Evolutionary conservation across 2,797 vertebrate genomes (phyloP).

Genomic region (Oreonectes daqikongensis): DNA sequence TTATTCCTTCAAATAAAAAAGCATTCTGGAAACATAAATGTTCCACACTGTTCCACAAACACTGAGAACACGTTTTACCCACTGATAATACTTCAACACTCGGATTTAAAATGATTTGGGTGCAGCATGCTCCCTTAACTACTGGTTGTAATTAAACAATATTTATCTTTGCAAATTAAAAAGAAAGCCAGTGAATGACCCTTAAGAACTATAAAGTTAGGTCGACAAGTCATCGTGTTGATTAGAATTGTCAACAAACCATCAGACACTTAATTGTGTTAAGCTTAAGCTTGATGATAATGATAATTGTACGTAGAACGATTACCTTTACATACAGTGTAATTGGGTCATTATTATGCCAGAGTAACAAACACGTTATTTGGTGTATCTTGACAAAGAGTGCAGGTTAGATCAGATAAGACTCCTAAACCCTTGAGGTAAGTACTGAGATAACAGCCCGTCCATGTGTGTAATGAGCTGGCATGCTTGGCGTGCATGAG

Average conservation of each 20-base stretch:
- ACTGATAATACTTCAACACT: slow-evolving; percentile 1
- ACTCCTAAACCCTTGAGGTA: background rate
- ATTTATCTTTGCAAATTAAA: background rate
- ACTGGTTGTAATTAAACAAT: background rate
- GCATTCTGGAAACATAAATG: background rate
- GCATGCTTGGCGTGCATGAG: background rate
- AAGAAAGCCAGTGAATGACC: background rate
- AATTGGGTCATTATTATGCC: slow-evolving; percentile 28
- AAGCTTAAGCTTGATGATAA: slow-evolving; percentile 7
- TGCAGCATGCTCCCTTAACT: background rate
- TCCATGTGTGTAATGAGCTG: slow-evolving; percentile 14
- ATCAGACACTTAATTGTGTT: slow-evolving; percentile 12
- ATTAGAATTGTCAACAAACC: slow-evolving; percentile 17
- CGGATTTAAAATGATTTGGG: background rate
- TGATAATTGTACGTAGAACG: slow-evolving; percentile 2
- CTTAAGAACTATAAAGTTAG: background rate
- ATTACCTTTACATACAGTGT: slow-evolving; percentile 20
- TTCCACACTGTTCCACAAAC: slow-evolving; percentile 1
- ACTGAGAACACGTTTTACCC: background rate
- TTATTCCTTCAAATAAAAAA: background rate
- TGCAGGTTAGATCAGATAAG: slow-evolving; percentile 16
- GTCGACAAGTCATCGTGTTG: slow-evolving; percentile 9
- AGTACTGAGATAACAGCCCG: background rate
- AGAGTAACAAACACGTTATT: background rate
- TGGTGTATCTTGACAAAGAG: background rate